Evolutionary conservation across 1,140 invertebrate genomes (phyloP).

Genomic region (Carcinoscorpius rotundicauda): DNA sequence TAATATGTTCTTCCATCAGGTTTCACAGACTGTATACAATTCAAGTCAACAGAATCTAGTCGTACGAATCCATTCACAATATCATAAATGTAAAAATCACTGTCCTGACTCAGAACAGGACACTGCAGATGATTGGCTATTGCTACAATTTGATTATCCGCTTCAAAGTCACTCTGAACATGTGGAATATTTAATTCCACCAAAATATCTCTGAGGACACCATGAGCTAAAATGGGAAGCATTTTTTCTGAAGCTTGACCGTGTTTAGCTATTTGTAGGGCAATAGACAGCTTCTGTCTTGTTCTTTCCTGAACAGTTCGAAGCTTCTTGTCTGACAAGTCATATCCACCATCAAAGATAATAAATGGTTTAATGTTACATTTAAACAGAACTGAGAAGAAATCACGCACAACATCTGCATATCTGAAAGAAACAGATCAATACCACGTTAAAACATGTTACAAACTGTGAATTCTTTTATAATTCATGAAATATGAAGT

Average conservation of each 20-base stretch:
- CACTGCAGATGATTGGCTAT: slow-evolving; percentile 60
- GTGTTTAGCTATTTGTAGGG: slow-evolving; percentile 22
- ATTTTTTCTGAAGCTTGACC: slow-evolving; percentile 17
- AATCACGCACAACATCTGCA: slow-evolving; percentile 44
- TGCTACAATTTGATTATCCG: slow-evolving; percentile 67
- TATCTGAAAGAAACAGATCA: slow-evolving; percentile 23
- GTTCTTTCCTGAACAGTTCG: slow-evolving; percentile 50
- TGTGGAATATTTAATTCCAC: slow-evolving; percentile 47
- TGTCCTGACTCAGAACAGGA: slow-evolving; percentile 76
- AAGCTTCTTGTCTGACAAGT: slow-evolving; percentile 56
- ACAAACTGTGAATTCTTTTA: neutral
- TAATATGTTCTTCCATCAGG: slow-evolving; percentile 7
- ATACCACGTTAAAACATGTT: neutral
- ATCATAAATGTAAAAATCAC: slow-evolving; percentile 81
- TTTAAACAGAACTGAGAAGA: slow-evolving; percentile 53
- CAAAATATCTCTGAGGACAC: slow-evolving; percentile 56
- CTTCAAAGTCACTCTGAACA: slow-evolving; percentile 66
- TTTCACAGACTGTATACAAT: slow-evolving; percentile 10
- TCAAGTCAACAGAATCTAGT: slow-evolving; percentile 47
- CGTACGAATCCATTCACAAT: slow-evolving; percentile 56
- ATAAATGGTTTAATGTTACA: slow-evolving; percentile 65
- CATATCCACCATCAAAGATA: slow-evolving; percentile 64
- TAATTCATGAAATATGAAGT: neutral
- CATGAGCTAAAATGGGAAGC: slow-evolving; percentile 42
- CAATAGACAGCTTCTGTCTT: slow-evolving; percentile 44